Evolutionary conservation across 1,140 invertebrate genomes (phyloP).

Genomic region (Caenorhabditis latens): DNA sequence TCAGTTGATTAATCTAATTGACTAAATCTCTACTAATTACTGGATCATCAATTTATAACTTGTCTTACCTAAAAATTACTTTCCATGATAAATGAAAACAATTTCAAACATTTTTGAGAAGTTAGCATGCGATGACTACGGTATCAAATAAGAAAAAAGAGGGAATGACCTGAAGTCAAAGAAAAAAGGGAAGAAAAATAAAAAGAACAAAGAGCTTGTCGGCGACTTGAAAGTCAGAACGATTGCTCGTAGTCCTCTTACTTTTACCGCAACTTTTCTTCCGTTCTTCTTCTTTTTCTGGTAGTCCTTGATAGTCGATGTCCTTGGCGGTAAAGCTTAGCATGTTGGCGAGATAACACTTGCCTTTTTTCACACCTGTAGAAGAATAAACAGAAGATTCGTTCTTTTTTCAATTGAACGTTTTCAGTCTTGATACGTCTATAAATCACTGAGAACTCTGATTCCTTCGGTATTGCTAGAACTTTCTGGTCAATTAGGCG

Average conservation of each 20-base stretch:
- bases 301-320: not conserved
- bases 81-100: no score
- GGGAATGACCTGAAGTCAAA: slow-evolving; percentile 30
- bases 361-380: no score
- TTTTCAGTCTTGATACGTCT: no score
- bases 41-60: no score
- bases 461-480: not conserved
- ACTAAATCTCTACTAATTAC: no score
- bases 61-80: no score
- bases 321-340: no score
- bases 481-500: not conserved
- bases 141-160: slow-evolving; percentile 22
- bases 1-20: no score
- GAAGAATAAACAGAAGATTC: no score
- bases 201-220: slow-evolving; percentile 37
- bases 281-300: not conserved
- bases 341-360: no score
- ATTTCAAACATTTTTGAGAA: no score
- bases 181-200: not conserved
- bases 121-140: not conserved
- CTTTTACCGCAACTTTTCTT: slow-evolving; percentile 37
- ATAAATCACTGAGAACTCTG: not conserved
- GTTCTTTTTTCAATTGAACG: no score
- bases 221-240: slow-evolving; percentile 38
- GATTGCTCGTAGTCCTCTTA: slow-evolving; percentile 8